These are phyloP conservation scores for Xiphophorus birchmanni DNA, from an alignment of 2,797 vertebrate genomes.

Conservation along the genomic window DNA sequence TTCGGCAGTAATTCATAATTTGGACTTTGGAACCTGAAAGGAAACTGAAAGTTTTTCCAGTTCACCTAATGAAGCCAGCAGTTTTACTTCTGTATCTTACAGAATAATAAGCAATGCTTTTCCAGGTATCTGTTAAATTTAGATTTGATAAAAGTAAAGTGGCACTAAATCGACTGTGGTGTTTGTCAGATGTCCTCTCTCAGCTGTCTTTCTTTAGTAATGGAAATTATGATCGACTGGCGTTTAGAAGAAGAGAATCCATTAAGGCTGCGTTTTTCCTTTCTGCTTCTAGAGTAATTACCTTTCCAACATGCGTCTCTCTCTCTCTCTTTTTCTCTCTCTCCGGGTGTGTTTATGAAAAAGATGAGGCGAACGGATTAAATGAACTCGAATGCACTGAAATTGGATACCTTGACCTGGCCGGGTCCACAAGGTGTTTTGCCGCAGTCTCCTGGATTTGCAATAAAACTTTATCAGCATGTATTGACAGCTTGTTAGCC, in stretches of 20 bases:
- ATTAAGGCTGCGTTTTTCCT: slow-evolving; percentile 53
- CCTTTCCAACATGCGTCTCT: slow-evolving; percentile 38
- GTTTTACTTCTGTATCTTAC: background rate
- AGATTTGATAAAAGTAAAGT: slow-evolving; percentile 5
- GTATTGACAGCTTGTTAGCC: slow-evolving; percentile 18
- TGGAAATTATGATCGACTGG: slow-evolving; percentile 59
- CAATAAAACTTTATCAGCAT: slow-evolving; percentile 44
- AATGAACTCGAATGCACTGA: slow-evolving; percentile 54
- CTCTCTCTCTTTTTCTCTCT: slow-evolving; percentile 8
- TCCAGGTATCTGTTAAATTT: background rate
- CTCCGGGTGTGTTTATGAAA: slow-evolving; percentile 52
- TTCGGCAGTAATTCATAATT: background rate
- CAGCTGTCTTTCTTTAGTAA: slow-evolving; percentile 39
- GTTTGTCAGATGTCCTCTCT: slow-evolving; percentile 37
- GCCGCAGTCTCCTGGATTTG: slow-evolving; percentile 26
- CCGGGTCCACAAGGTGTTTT: slow-evolving; percentile 26
- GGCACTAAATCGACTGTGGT: slow-evolving; percentile 21
- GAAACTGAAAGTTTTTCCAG: background rate
- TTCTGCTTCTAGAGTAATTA: slow-evolving; percentile 60
- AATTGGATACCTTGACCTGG: slow-evolving; percentile 42
- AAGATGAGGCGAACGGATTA: slow-evolving; percentile 55
- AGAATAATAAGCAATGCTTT: background rate
- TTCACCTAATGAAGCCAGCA: background rate
- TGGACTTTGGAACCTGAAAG: background rate
- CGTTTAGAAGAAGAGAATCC: slow-evolving; percentile 48